Evolutionary conservation across 1,140 invertebrate genomes (phyloP), one percentile per base, ranked within the genome.

Genomic region (Lasaia peninsularis): DNA sequence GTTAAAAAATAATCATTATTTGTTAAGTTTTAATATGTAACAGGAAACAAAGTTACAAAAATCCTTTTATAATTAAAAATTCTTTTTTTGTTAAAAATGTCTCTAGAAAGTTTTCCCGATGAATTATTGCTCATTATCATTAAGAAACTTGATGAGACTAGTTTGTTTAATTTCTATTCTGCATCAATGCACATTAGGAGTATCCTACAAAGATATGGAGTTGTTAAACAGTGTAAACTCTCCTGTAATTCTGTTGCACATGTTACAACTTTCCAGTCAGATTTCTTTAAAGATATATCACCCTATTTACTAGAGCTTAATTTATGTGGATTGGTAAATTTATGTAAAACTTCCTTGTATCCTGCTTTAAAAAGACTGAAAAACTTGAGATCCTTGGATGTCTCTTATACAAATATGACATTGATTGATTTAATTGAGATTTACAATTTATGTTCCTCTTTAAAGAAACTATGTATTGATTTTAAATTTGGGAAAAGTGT

Each of bases 41-140:
- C 24, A 28, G 24, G 24, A 24, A 24, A 28, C 24, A 28, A 5
- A 28, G 24, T n/a, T n/a, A n/a, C n/a, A n/a, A n/a, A 28, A 28
- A 28, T 28, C 4, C 5, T 28, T 28, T 28, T 28, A 28, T 28
- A 7, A 12, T 35, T 14, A 12, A 12, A 12, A 14, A 12, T 6
- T 37, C 12, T n/a, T 0, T 11, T 11, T 34, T 34, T 12, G 6
- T 7, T 10, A 24, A 37, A 9, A n/a, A 57, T 51, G 18, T 56
- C 57, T 58, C 48, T 79, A 12, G 32, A 55, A 34, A 56, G 66
- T 54, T 67, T 85, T 35, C 81, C 81, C 0, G 71, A 73, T 62
- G 81, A 85, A 59, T 52, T 85, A 21, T 33, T 85, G 10, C 66
- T 80, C n/a, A 72, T 79, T 7, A 80, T 85, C 10, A 44, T 78